These are phyloP conservation scores for Hydrozoanthus tunicans DNA, from an alignment of 64 coral and sea anemone genomes.

Conservation along the genomic window DNA sequence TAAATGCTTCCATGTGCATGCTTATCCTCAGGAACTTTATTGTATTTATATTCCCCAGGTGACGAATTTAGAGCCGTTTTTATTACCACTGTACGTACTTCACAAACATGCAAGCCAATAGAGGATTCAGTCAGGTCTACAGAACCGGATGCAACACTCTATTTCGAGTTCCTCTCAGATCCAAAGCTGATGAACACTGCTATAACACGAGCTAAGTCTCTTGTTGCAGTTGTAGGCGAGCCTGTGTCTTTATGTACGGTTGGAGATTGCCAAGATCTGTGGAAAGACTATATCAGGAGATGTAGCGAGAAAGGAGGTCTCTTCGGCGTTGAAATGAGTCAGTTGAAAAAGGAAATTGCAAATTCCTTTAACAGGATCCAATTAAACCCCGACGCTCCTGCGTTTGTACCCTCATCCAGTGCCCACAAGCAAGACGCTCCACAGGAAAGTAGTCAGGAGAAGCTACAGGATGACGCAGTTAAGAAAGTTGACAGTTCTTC, in stretches of 20 bases:
- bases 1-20: too few relatives aligned
- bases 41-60: background rate
- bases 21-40: too few relatives aligned
- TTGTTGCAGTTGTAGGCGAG: slow-evolving; percentile 61
- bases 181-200: slow-evolving; percentile 65
- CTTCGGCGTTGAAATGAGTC: slow-evolving; percentile 5
- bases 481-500: background rate
- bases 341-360: background rate
- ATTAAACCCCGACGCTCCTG: slow-evolving; percentile 35
- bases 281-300: slow-evolving; percentile 56
- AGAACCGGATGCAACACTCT: slow-evolving; percentile 27
- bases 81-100: slow-evolving; percentile 38
- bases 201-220: slow-evolving; percentile 60
- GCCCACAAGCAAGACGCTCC: background rate
- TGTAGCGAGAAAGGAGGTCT: slow-evolving; percentile 32
- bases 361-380: background rate
- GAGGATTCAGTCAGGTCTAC: slow-evolving; percentile 16
- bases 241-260: slow-evolving; percentile 57
- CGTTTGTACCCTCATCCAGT: background rate
- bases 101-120: slow-evolving; percentile 22
- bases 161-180: slow-evolving; percentile 65
- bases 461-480: background rate
- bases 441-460: background rate
- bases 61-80: slow-evolving; percentile 53
- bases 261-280: slow-evolving; percentile 43